phyloP scores from a whole-genome alignment of 92 coral and sea anemone genomes.

The Bergia sp. region DNA sequence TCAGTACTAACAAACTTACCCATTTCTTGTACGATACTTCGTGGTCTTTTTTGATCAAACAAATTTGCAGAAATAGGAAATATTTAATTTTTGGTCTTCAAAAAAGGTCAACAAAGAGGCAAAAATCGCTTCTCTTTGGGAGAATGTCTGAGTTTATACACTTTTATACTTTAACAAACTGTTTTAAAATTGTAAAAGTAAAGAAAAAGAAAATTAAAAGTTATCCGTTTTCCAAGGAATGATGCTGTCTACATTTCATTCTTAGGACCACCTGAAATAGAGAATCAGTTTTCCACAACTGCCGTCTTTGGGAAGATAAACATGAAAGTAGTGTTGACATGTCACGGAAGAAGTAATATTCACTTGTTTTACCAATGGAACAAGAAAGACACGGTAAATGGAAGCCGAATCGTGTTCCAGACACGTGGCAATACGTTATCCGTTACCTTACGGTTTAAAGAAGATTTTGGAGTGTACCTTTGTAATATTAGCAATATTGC shows the following conservation, averaged over 20 bases:
- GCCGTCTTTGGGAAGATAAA: slow-evolving; percentile 7
- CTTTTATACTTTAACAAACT: too few relatives aligned
- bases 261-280: not conserved
- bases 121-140: too few relatives aligned
- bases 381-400: not conserved
- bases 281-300: not conserved
- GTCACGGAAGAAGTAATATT: not conserved
- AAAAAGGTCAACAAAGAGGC: too few relatives aligned
- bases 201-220: too few relatives aligned
- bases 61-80: too few relatives aligned
- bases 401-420: not conserved
- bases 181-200: too few relatives aligned
- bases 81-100: too few relatives aligned
- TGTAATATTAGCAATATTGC: slow-evolving; percentile 5
- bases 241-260: not conserved
- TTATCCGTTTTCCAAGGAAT: not conserved
- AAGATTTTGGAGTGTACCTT: slow-evolving; percentile 13
- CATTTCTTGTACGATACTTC: too few relatives aligned
- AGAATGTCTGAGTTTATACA: too few relatives aligned
- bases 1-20: too few relatives aligned
- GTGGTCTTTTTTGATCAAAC: too few relatives aligned
- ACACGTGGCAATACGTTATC: not conserved
- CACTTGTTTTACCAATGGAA: not conserved
- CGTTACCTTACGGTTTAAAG: not conserved
- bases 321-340: not conserved